Base-by-base conservation (phyloP, 2,797 vertebrate genomes). In the Champsocephalus gunnari region DNA sequence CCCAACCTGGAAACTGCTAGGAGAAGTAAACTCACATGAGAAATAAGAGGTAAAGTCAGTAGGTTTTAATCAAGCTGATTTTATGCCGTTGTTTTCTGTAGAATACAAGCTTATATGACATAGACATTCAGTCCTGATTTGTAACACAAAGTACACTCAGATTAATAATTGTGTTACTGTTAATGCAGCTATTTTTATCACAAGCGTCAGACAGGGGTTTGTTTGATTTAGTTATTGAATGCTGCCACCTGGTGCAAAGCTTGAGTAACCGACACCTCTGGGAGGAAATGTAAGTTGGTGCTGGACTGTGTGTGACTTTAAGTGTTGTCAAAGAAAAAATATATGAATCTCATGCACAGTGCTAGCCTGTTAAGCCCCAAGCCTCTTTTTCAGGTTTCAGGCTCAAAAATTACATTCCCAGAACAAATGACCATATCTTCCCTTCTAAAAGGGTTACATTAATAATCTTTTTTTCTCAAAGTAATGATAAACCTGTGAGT, bases 241-340 rank as follows among this genome's bases (percentile, higher is more conserved):
- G 68, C 79, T 82, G 88, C 88, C 88, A 75, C 76, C 88, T 90
- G 76, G 76, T 88, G 89, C 51, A 61, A 66, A 73, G 49, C 21
- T 53, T 16, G 9, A 68, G 81, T 48, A 80, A 55, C 47, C 62
- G 11, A 41, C 58, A 19, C 51, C 53, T 17, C 44, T 12, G 57
- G 13, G 9, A 1, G 10, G 16, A 48, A 34, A 55, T n/a, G 0
- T 11, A 17, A 38, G 34, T 50, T 12, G 3, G 50, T 54, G 0
- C 16, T 24, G 34, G 44, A 0, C 17, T 76, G 9, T 64, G 34
- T 59, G 41, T 50, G 16, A 53, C 0, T 58, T 10, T 5, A 19
- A 34, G 34, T 63, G 0, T 44, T 44, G 11, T 60, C 1, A 44
- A 10, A 7, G 21, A 32, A 5, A 62, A 44, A 55, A 24, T 5